Evolutionary conservation across 2,888 invertebrate species (phyloP), one percentile per base, ranked within the genome.

Genomic region (Troilus luridus): DNA sequence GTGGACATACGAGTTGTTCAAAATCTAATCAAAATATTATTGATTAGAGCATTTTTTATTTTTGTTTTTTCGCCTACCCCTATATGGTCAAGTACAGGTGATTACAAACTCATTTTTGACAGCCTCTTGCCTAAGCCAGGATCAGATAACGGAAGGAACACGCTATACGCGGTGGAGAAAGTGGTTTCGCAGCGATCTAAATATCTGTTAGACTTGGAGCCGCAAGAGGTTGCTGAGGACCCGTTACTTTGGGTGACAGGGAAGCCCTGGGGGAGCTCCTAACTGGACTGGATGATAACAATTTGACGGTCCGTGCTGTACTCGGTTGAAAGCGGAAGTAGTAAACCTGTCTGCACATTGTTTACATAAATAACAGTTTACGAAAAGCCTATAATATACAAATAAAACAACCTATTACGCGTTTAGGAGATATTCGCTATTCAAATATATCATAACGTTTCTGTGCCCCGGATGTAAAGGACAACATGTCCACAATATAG

Each of bases 71-170:
- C 0, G 14, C 17, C 17, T 67, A 77, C 41, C 24, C 8, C 41
- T 77, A 24, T 77, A 27, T 19, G 72, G 72, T 19, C 41, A 27
- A 77, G 27, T 77, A 77, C 72, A 41, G 0, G 27, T 77, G 72
- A 27, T 77, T 77, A 77, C 41, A 41, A 77, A 77, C 72, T 7
- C 6, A 27, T 77, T 77, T 27, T 41, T 27, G 72, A 41, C 27
- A 77, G 72, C 12, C 41, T 41, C 72, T 77, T 77, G 72, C 27
- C 27, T 27, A 77, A 77, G 17, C 17, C 72, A 77, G 41, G 72
- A 77, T 77, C 72, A 77, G 72, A 41, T 77, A 77, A 77, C 72
- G 72, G 72, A 77, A 77, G 72, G 72, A 77, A 77, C 72, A 77
- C 27, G 72, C 72, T 77, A 77, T 17, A 77, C 24, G 17, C 67